Conservation (phyloP, 2,888 invertebrate species). For the Phalangium opilio region DNA sequence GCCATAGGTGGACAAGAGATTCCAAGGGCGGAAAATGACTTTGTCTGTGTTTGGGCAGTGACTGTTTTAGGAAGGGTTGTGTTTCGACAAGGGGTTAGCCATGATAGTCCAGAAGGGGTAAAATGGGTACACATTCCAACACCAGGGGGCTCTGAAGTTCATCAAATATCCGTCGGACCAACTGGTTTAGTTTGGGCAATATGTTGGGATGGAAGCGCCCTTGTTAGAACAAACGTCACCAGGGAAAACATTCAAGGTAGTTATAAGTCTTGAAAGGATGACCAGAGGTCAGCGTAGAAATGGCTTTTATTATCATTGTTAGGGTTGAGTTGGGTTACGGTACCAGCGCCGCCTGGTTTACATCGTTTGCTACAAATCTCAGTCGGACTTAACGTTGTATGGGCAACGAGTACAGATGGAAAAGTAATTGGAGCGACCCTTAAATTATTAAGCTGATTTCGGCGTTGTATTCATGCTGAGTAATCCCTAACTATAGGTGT, state of each 20-base stretch:
- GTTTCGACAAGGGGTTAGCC: constrained; percentile 65
- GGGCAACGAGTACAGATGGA: constrained; percentile 63
- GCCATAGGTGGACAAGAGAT: constrained; percentile 69
- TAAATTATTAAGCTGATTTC: too few relatives aligned
- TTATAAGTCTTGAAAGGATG: not conserved
- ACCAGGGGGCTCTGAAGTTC: constrained; percentile 61
- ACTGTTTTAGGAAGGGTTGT: constrained; percentile 78
- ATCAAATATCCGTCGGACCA: constrained; percentile 69
- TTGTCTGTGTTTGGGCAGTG: constrained; percentile 76
- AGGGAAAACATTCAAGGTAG: constrained; percentile 53
- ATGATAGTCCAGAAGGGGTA: constrained; percentile 68
- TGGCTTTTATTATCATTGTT: not conserved
- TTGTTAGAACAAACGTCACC: constrained; percentile 67
- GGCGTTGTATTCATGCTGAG: not conserved
- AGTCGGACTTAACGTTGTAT: constrained; percentile 61
- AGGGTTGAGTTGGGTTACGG: constrained; percentile 51
- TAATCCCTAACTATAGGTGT: constrained; percentile 41
- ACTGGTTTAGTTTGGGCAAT: constrained; percentile 76
- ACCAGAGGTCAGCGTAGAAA: not conserved
- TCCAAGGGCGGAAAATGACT: constrained; percentile 55
- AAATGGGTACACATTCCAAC: constrained; percentile 66
- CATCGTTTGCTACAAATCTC: constrained; percentile 58
- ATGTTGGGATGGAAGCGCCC: constrained; percentile 62
- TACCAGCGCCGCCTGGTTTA: constrained; percentile 54
- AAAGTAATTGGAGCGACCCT: too few relatives aligned